These are phyloP conservation scores for Mesoclemmys tuberculata DNA, from an alignment of 2,113 vertebrate genomes.

Conservation along the genomic window DNA sequence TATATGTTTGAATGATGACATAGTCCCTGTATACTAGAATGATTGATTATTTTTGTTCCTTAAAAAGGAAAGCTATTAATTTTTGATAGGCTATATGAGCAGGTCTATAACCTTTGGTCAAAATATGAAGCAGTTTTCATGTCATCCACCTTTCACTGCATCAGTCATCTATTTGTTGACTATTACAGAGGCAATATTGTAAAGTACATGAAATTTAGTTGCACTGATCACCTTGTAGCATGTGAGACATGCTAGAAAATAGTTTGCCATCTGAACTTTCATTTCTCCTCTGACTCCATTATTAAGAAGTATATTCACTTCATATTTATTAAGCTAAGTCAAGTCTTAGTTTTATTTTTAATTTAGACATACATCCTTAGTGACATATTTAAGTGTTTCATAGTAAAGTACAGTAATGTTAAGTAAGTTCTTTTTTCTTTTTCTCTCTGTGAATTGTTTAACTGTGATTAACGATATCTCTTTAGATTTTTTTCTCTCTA, in stretches of 20 bases:
- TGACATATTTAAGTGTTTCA: slow-evolving; percentile 89
- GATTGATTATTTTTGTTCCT: not conserved
- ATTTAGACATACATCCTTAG: slow-evolving; percentile 85
- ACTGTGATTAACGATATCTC: slow-evolving; percentile 98
- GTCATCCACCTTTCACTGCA: slow-evolving; percentile 49
- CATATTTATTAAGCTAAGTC: slow-evolving; percentile 85
- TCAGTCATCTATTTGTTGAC: slow-evolving; percentile 14
- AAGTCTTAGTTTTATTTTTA: slow-evolving; percentile 87
- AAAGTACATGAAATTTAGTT: slow-evolving; percentile 22
- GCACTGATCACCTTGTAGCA: slow-evolving; percentile 65
- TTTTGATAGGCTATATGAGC: not conserved
- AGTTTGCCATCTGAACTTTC: slow-evolving; percentile 97
- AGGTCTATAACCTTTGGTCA: slow-evolving; percentile 30
- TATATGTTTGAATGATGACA: rapidly evolving
- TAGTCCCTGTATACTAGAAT: not conserved
- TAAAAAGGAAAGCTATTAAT: not conserved
- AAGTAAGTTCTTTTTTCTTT: slow-evolving; percentile 91
- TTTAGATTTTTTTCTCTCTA: slow-evolving; percentile 98
- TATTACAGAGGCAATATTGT: slow-evolving; percentile 55
- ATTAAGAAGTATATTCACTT: slow-evolving; percentile 80
- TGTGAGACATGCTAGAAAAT: slow-evolving; percentile 85
- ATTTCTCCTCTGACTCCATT: slow-evolving; percentile 72
- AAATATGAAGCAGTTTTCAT: not conserved
- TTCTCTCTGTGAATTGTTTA: slow-evolving; percentile 94
- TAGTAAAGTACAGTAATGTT: slow-evolving; percentile 93